Evolutionary conservation across 2,888 invertebrate genomes (phyloP), one percentile per base, ranked within the genome.

Genomic region (Siphlonurus alternatus): DNA sequence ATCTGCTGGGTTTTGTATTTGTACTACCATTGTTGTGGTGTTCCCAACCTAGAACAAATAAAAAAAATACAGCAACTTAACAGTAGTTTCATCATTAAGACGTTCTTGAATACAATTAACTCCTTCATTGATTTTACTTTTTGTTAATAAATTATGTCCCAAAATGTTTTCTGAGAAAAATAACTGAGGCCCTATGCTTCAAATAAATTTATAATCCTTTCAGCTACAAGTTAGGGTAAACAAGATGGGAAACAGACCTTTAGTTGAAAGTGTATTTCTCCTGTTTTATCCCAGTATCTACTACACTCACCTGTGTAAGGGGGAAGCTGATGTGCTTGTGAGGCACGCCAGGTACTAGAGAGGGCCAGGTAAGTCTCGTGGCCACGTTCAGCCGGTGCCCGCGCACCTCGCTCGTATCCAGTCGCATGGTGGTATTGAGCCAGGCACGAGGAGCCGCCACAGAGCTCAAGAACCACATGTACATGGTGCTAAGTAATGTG

Each of bases 401-500:
- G 67, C 80, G 76, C 63, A 82, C 79, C 76, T 87, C 86, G 61
- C 82, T 83, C 2, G 92, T 92, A 74, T 91, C 89, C 71, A 92
- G 73, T 66, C 83, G 81, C 72, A 91, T 80, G 23, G 89, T 84
- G 62, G 88, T 76, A 75, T 89, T 89, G 70, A 83, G 80, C 76
- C 83, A 82, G 67, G 73, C 72, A n/a, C 65, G 59, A n/a, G 56
- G 73, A 74, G 63, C 74, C 71, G 56, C 76, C 76, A 68, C 77
- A 76, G 20, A 65, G 65, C 18, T 76, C 72, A 79, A 73, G 70
- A 79, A 89, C 66, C 83, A 80, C 66, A 80, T 79, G 69, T 83
- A 82, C 66, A 85, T 78, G 38, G 79, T 78, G 69, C 81, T 83
- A 71, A 85, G 80, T 65, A 87, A 76, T 72, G 83, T 84, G 67